Evolutionary conservation across 2,888 invertebrate genomes (phyloP).

Genomic region (Spodoptera littoralis): DNA sequence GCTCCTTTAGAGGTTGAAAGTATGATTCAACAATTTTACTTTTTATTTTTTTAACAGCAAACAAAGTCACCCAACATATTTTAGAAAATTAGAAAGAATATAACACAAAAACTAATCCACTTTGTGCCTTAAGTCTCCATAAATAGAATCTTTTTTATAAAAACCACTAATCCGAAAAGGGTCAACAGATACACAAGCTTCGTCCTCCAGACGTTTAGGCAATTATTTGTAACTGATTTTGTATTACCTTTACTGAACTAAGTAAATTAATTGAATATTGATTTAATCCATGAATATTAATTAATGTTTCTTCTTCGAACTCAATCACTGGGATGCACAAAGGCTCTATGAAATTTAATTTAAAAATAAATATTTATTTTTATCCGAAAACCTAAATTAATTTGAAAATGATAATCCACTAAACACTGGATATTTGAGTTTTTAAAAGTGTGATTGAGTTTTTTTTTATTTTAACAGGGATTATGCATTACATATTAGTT

Average conservation of each 20-base stretch:
- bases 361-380: not conserved
- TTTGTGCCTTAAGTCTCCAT: too few relatives aligned
- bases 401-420: too few relatives aligned
- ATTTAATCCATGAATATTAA: conserved; percentile 11
- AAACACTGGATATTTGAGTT: too few relatives aligned
- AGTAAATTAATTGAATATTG: conserved; percentile 25
- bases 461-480: too few relatives aligned
- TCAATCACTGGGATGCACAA: not conserved
- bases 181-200: conserved; percentile 15
- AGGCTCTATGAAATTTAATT: not conserved
- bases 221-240: conserved; percentile 25
- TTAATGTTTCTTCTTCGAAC: conserved; percentile 12
- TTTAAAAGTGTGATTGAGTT: too few relatives aligned
- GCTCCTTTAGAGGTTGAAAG: too few relatives aligned
- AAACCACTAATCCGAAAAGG: not conserved
- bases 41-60: too few relatives aligned
- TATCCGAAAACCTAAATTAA: not conserved
- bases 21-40: too few relatives aligned
- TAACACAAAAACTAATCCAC: too few relatives aligned
- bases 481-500: too few relatives aligned
- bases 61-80: too few relatives aligned
- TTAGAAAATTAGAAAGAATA: too few relatives aligned
- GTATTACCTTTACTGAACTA: conserved; percentile 11
- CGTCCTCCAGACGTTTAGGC: conserved; percentile 34
- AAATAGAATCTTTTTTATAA: not conserved